Evolutionary conservation across 2,888 invertebrate species (phyloP).

Genomic region (Chrysodeixis includens): DNA sequence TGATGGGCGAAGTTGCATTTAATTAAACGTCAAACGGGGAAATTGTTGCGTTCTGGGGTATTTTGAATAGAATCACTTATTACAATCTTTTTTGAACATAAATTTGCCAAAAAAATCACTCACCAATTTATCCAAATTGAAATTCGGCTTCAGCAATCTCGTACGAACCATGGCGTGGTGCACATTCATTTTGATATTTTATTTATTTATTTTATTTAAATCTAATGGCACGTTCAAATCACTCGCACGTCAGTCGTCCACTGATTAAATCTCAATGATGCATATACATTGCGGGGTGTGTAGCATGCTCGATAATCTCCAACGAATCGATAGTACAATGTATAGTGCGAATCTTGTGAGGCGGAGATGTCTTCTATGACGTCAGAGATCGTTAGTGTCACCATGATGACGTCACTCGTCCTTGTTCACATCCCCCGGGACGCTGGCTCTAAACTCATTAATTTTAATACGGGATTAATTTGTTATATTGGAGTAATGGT

Average conservation of each 20-base stretch:
- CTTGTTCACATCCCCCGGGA: slow-evolving; percentile 66
- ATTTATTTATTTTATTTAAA: slow-evolving; percentile 44
- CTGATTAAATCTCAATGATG: slow-evolving; percentile 74
- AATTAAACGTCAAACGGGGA: slow-evolving; percentile 67
- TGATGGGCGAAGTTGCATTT: slow-evolving; percentile 68
- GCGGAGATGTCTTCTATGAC: slow-evolving; percentile 78
- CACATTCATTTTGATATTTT: slow-evolving; percentile 73
- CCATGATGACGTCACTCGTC: slow-evolving; percentile 82
- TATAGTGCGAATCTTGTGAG: slow-evolving; percentile 74
- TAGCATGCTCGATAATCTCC: slow-evolving; percentile 62
- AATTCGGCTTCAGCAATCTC: slow-evolving; percentile 68
- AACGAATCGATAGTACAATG: slow-evolving; percentile 72
- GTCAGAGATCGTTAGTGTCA: slow-evolving; percentile 82
- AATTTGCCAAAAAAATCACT: slow-evolving; percentile 56
- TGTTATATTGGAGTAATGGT: slow-evolving; percentile 41
- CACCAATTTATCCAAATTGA: slow-evolving; percentile 76
- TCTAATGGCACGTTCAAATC: slow-evolving; percentile 74
- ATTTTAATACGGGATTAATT: slow-evolving; percentile 63
- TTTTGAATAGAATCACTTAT: not conserved
- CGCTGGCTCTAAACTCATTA: slow-evolving; percentile 62
- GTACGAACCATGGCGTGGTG: slow-evolving; percentile 76
- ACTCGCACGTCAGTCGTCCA: slow-evolving; percentile 66
- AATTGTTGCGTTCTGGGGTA: slow-evolving; percentile 14
- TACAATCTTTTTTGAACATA: not conserved
- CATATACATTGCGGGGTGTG: slow-evolving; percentile 66